These are phyloP conservation scores for Agrochola litura DNA, from an alignment of 2,888 invertebrate genomes.

Conservation along the genomic window DNA sequence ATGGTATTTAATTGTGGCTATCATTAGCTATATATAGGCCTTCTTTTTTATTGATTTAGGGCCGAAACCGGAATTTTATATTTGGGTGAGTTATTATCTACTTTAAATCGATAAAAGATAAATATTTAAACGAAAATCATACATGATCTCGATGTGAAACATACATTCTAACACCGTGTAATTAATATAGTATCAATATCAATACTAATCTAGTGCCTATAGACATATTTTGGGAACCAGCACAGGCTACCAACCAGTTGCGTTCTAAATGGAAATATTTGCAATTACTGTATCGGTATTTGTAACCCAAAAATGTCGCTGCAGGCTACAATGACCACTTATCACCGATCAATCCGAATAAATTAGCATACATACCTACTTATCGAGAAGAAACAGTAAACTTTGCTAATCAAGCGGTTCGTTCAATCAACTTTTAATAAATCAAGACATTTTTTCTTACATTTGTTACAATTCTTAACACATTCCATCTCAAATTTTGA, in stretches of 20 bases:
- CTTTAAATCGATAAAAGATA: not conserved
- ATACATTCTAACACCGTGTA: not conserved
- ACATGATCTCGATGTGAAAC: not conserved
- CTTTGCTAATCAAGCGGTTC: slow-evolving; percentile 11
- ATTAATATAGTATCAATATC: not conserved
- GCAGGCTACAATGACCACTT: slow-evolving; percentile 33
- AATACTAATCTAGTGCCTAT: not conserved
- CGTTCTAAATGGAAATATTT: slow-evolving; percentile 36
- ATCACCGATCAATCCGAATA: slow-evolving; percentile 33
- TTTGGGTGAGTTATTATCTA: not conserved
- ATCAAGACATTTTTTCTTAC: slow-evolving; percentile 13
- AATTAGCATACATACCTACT: slow-evolving; percentile 41
- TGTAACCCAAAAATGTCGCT: slow-evolving; percentile 49
- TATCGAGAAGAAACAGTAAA: slow-evolving; percentile 17
- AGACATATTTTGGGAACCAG: slow-evolving; percentile 15
- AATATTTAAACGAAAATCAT: not conserved
- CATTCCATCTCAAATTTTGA: slow-evolving; percentile 48
- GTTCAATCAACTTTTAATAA: slow-evolving; percentile 14
- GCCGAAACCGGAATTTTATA: not conserved
- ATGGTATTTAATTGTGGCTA: slow-evolving; percentile 30
- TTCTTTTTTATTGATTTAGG: slow-evolving; percentile 28
- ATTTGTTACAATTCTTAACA: slow-evolving; percentile 51
- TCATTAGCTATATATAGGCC: slow-evolving; percentile 16
- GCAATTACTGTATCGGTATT: slow-evolving; percentile 50
- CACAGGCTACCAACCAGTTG: slow-evolving; percentile 19